These are phyloP conservation scores for Sinocyclocheilus grahami DNA, from an alignment of 2,113 vertebrate species.

Conservation along the genomic window DNA sequence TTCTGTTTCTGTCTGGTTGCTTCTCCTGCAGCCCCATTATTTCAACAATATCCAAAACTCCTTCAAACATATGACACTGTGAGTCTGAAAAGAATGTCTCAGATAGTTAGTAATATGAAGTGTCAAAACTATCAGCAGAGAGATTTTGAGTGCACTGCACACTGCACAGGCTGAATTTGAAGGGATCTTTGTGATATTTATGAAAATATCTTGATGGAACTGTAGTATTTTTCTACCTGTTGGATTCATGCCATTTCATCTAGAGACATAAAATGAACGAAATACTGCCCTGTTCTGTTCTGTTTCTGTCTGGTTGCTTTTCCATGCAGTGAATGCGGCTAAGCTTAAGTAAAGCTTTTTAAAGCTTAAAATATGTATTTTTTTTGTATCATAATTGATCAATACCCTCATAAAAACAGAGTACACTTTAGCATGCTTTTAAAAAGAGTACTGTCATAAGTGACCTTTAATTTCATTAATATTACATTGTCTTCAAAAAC, in stretches of 20 bases:
- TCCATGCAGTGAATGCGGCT: neutral
- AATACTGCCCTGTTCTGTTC: neutral
- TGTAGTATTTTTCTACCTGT: neutral
- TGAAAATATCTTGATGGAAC: constrained; percentile 3
- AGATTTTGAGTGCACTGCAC: neutral
- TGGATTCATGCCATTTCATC: constrained; percentile 6
- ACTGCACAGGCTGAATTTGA: constrained; percentile 12
- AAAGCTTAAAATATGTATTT: neutral
- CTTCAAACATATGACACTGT: no score
- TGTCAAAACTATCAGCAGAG: constrained; percentile 40
- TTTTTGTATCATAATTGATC: neutral
- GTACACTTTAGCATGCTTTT: neutral
- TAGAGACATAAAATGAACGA: constrained; percentile 3
- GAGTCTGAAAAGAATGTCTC: no score
- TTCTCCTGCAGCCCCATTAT: no score
- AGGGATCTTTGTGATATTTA: constrained; percentile 42
- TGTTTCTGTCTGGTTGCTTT: neutral
- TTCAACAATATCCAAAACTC: no score
- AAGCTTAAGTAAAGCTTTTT: neutral
- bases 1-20: no score
- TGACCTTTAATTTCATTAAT: neutral
- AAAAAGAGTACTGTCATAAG: neutral
- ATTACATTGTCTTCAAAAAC: neutral
- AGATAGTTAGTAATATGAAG: no score
- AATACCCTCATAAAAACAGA: neutral